These are phyloP conservation scores for Stratiomys singularior DNA, from an alignment of 2,888 invertebrate species.

Conservation along the genomic window DNA sequence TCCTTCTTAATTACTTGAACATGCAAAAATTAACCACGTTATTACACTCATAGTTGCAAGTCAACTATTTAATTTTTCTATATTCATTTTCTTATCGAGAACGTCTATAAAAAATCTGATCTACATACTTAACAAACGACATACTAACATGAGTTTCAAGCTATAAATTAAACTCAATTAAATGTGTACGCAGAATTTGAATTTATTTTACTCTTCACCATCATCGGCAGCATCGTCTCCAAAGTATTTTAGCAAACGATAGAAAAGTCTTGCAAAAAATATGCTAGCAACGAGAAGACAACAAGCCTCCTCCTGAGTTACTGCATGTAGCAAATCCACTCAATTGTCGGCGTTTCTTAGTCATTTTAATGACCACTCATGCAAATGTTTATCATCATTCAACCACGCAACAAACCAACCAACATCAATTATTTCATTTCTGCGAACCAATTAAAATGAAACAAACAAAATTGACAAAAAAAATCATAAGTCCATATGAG, in stretches of 20 bases:
- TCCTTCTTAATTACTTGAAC: no score
- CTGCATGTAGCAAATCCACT: no score
- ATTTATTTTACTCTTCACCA: conserved; percentile 3
- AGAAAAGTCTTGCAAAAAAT: not conserved
- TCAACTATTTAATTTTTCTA: no score
- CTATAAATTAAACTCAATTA: conserved; percentile 22
- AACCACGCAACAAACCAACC: not conserved
- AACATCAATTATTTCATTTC: not conserved
- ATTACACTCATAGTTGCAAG: no score
- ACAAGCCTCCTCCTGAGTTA: not conserved
- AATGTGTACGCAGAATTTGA: conserved; percentile 21
- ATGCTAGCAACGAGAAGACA: not conserved
- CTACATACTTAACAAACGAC: not conserved
- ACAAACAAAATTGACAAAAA: not conserved
- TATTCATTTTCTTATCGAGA: no score
- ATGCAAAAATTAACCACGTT: no score
- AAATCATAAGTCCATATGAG: not conserved
- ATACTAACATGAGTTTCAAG: not conserved
- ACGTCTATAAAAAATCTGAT: conserved; percentile 4
- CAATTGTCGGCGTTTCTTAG: not conserved
- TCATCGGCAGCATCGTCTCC: not conserved
- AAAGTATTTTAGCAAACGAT: not conserved
- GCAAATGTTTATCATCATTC: not conserved
- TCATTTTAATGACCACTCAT: not conserved
- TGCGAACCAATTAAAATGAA: not conserved